A percentile compares a stretch with the other conserved stretches of the same genome.
Evolutionary conservation across 2,888 invertebrate species (phyloP).

Genomic region (Drosophila parthenogenetica): DNA sequence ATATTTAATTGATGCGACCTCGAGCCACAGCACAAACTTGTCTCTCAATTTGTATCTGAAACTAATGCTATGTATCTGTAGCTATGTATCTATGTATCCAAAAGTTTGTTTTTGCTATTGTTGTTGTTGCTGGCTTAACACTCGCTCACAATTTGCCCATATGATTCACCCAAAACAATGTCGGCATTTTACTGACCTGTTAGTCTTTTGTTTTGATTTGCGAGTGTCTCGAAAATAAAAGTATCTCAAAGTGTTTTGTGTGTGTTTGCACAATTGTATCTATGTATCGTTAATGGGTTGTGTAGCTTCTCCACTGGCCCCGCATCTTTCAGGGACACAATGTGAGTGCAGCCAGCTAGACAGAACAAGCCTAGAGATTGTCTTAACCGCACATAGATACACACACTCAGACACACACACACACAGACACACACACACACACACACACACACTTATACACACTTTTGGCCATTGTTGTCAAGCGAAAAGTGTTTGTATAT

Average conservation of each 20-base stretch:
- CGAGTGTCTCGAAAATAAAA: slow-evolving; percentile 7
- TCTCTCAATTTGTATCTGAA: slow-evolving; percentile 16
- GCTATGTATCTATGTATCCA: slow-evolving; percentile 18
- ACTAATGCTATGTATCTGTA: slow-evolving; percentile 1
- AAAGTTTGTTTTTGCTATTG: neutral
- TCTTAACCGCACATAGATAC: slow-evolving; percentile 24
- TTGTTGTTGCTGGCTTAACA: slow-evolving; percentile 32
- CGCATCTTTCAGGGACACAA: slow-evolving; percentile 34
- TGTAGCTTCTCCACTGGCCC: slow-evolving; percentile 14
- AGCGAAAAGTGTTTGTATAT: slow-evolving; percentile 25
- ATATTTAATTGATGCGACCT: slow-evolving; percentile 66
- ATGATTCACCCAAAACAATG: slow-evolving; percentile 63
- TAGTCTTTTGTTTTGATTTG: slow-evolving; percentile 41
- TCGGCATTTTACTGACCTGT: slow-evolving; percentile 52
- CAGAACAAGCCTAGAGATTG: slow-evolving; percentile 25
- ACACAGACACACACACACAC: neutral
- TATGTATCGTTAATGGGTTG: slow-evolving; percentile 15
- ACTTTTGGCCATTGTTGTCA: slow-evolving; percentile 17
- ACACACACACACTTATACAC: slow-evolving; percentile 3
- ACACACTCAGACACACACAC: neutral
- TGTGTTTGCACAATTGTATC: slow-evolving; percentile 23
- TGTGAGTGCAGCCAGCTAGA: slow-evolving; percentile 28
- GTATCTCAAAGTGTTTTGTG: slow-evolving; percentile 14
- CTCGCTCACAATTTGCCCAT: slow-evolving; percentile 35
- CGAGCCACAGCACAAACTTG: slow-evolving; percentile 27